Conservation (phyloP, 2,797 vertebrate species). For the Acrossocheilus fasciatus region DNA sequence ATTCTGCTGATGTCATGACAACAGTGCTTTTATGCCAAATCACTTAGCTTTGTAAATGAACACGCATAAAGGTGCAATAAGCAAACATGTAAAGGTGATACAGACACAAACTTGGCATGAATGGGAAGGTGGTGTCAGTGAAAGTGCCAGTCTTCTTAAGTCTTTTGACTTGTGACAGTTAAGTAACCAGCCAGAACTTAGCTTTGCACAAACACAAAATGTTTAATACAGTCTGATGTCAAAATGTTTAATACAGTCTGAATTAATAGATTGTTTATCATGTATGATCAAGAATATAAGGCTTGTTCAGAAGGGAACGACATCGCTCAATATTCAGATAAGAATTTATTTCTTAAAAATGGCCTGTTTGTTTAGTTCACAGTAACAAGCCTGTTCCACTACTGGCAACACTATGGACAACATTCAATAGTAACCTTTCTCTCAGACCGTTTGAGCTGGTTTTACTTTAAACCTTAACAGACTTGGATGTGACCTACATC, state of each 20-base stretch:
- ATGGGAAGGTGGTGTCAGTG: not conserved
- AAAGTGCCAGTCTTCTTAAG: not conserved
- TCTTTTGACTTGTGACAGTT: not conserved
- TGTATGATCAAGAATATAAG: not conserved
- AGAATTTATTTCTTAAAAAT: not conserved
- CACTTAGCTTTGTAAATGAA: slow-evolving; percentile 44
- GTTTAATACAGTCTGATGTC: not conserved
- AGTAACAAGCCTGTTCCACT: not conserved
- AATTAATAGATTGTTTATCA: not conserved
- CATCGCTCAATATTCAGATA: not conserved
- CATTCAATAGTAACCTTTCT: not conserved
- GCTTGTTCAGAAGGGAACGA: not conserved
- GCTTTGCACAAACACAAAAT: not conserved
- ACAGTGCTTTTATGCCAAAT: slow-evolving; percentile 34
- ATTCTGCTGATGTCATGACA: slow-evolving; percentile 49
- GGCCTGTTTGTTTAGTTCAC: slow-evolving; percentile 16
- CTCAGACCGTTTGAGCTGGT: not conserved
- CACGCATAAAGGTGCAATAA: not conserved
- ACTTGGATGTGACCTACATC: not conserved
- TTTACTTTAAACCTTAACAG: not conserved
- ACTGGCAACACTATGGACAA: not conserved
- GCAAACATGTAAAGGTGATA: slow-evolving; percentile 22
- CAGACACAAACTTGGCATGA: not conserved
- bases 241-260: not conserved
- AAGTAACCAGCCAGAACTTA: not conserved